Evolutionary conservation across 2,113 vertebrate species (phyloP), one percentile per base, ranked within the genome.

Genomic region (Poecile atricapillus): DNA sequence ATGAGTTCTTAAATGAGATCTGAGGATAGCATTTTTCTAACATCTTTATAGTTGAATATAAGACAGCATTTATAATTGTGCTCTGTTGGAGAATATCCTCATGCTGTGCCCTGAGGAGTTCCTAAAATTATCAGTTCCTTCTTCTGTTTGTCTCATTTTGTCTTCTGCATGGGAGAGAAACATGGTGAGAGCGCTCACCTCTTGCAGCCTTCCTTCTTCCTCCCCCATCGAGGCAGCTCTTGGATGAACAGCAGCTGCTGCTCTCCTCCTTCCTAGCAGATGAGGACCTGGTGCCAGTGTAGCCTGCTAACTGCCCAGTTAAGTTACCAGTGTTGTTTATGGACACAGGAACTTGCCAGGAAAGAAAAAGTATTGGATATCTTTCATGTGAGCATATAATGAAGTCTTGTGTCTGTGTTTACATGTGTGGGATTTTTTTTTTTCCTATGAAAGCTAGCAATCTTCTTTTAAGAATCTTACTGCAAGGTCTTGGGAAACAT

Each of bases 221-320:
- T 16, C 33, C 30, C 37, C 20, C 2, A 2, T 53, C 0, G 0
- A 28, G 35, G 64, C n/a, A 78, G 27, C 60, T 62, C 46, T 46
- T 25, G 64, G 50, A 31, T 63, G 25, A 81, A 9, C 13, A 74
- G 81, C 50, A 77, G 5, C n/a, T 44, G 27, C 82, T 69, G 55
- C 50, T 73, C 0, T 74, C 23, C 55, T 79, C 35, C 50, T 74
- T 46, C 50, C 20, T 28, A 13, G 65, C 24, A 64, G 41, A 11
- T 15, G 70, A 55, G 43, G 41, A 70, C 11, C 39, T 53, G 68
- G 14, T 39, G 11, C 50, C 21, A 25, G 19, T 43, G 33, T 41
- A 50, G 25, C 59, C 62, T 71, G 62, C 49, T 49, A 5, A 44
- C 23, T 59, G 60, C 33, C 60, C 59, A 70, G 2, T 25, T 7